These are phyloP conservation scores for Metacarcinus magister DNA, from an alignment of 2,888 invertebrate genomes.

Conservation along the genomic window DNA sequence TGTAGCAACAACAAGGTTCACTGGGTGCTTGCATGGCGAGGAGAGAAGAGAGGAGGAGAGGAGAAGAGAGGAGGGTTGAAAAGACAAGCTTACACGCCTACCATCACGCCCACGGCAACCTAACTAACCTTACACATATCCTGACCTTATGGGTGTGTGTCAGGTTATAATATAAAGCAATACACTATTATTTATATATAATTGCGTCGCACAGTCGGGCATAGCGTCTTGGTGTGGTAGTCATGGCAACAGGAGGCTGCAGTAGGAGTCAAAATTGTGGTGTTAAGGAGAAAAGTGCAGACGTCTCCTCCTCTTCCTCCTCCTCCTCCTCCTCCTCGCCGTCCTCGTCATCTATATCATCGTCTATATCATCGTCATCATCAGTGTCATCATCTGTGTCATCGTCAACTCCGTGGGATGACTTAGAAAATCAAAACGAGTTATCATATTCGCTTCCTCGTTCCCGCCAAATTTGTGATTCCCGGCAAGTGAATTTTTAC, in stretches of 20 bases:
- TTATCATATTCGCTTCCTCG: neutral
- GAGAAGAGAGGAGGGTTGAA: neutral
- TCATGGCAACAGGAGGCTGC: neutral
- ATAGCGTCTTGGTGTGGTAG: neutral
- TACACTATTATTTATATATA: neutral
- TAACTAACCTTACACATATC: neutral
- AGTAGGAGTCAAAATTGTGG: neutral
- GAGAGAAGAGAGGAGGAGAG: neutral
- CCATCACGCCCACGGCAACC: neutral
- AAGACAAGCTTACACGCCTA: neutral
- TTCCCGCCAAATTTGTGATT: neutral
- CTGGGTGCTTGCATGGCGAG: neutral
- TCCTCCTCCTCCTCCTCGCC: too few species aligned
- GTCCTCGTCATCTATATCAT: neutral
- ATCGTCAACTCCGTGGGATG: neutral
- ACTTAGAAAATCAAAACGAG: neutral
- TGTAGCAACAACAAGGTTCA: neutral
- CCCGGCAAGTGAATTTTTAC: neutral
- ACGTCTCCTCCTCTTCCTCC: neutral
- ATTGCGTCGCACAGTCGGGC: neutral
- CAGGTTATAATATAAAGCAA: too few species aligned
- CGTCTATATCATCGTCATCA: neutral
- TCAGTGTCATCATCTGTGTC: neutral
- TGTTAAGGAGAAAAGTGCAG: neutral
- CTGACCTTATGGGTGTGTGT: neutral